Percentiles rank a stretch among this genome's conserved stretches.
These are phyloP conservation scores for Pseudochromis fuscus DNA, from an alignment of 2,797 vertebrate species.

Conservation along the genomic window DNA sequence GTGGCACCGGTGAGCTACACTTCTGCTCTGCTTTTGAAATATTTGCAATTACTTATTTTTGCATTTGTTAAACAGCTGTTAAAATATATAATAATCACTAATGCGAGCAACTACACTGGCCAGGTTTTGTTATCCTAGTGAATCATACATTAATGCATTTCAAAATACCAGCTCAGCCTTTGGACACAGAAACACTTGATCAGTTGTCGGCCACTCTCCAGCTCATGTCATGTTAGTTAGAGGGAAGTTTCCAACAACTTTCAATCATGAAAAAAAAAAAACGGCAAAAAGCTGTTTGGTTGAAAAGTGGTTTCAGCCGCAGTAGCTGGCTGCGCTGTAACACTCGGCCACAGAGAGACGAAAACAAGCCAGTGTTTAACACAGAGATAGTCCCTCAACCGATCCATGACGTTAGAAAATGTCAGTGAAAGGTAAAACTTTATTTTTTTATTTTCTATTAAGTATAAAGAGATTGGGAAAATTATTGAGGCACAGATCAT, in stretches of 20 bases:
- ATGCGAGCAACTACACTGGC: background rate
- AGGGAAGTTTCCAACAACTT: too few species aligned
- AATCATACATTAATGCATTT: background rate
- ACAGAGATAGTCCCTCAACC: background rate
- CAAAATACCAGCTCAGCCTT: background rate
- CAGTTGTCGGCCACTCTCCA: background rate
- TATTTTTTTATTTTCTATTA: slow-evolving; percentile 3
- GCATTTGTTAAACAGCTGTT: background rate
- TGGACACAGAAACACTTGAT: slow-evolving; percentile 1
- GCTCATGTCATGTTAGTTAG: too few species aligned
- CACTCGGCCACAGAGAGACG: background rate
- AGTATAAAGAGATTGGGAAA: slow-evolving; percentile 7
- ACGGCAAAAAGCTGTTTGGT: background rate
- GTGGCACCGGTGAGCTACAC: background rate
- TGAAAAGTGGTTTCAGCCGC: slow-evolving; percentile 1
- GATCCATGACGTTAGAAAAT: slow-evolving; percentile 11
- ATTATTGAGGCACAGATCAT: slow-evolving; percentile 10
- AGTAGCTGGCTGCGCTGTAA: slow-evolving; percentile 7
- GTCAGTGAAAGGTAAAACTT: background rate
- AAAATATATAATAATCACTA: background rate
- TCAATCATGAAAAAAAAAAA: background rate
- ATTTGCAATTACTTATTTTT: background rate
- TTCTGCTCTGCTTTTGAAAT: too few species aligned
- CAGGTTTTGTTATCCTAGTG: background rate
- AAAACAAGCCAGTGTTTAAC: background rate